Evolutionary conservation across 2,888 invertebrate species (phyloP).

Genomic region (Sthenelais limicola): DNA sequence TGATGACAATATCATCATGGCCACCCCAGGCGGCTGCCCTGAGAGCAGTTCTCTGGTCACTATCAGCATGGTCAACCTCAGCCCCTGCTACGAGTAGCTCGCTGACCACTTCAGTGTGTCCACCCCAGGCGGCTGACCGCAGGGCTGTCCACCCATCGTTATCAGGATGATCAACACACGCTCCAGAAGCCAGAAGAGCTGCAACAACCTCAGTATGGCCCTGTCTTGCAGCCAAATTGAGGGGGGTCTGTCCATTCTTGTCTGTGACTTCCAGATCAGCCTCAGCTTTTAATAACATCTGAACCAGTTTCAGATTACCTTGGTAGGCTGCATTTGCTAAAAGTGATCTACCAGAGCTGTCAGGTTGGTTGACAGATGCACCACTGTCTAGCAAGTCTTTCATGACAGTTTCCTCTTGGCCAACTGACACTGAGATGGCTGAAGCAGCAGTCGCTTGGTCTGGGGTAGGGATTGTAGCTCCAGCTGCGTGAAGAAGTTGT

Average conservation of each 20-base stretch:
- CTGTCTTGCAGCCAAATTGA: slow-evolving; percentile 79
- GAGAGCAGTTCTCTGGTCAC: slow-evolving; percentile 83
- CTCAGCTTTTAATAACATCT: slow-evolving; percentile 81
- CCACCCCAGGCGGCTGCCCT: slow-evolving; percentile 84
- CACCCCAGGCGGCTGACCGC: slow-evolving; percentile 95
- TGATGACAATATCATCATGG: slow-evolving; percentile 75
- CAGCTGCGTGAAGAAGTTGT: slow-evolving; percentile 89
- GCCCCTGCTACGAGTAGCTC: slow-evolving; percentile 79
- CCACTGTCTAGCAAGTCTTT: slow-evolving; percentile 83
- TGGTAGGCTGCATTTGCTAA: slow-evolving; percentile 87
- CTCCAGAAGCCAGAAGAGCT: slow-evolving; percentile 68
- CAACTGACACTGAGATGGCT: slow-evolving; percentile 47
- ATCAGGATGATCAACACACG: slow-evolving; percentile 72
- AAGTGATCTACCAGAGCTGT: slow-evolving; percentile 78
- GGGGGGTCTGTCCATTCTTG: slow-evolving; percentile 85
- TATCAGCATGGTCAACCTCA: slow-evolving; percentile 73
- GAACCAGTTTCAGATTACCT: slow-evolving; percentile 92
- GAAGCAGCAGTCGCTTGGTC: slow-evolving; percentile 50
- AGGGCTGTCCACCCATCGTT: slow-evolving; percentile 73
- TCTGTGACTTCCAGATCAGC: slow-evolving; percentile 79
- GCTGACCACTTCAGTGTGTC: slow-evolving; percentile 78
- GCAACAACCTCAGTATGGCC: slow-evolving; percentile 72
- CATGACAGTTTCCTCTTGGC: slow-evolving; percentile 52
- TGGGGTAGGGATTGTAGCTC: slow-evolving; percentile 87
- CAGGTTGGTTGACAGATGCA: slow-evolving; percentile 37